phyloP scores from a whole-genome alignment of 2,113 vertebrate genomes.

The Passer montanus region DNA sequence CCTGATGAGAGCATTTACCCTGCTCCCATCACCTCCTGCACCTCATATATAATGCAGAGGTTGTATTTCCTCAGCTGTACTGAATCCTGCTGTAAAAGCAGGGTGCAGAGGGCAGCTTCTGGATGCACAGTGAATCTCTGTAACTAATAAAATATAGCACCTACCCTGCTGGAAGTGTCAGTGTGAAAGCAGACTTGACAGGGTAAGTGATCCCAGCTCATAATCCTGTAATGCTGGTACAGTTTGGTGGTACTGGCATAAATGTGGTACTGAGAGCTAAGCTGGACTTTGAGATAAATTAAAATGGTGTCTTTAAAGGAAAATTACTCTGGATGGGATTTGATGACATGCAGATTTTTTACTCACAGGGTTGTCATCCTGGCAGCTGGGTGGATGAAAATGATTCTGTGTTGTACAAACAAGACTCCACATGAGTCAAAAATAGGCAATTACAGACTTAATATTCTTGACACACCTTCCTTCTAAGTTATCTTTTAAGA shows the following conservation, averaged over 20 bases:
- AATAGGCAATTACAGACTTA: neutral
- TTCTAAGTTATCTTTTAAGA: neutral
- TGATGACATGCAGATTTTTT: neutral
- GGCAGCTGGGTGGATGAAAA: neutral
- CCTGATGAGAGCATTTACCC: neutral
- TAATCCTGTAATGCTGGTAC: conserved; percentile 28
- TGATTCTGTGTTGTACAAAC: neutral
- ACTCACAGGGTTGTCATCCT: neutral
- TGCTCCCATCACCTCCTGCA: neutral
- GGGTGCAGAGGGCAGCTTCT: conserved; percentile 26
- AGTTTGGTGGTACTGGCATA: neutral
- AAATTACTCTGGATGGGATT: neutral
- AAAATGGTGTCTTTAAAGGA: neutral
- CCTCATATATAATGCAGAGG: conserved; percentile 1
- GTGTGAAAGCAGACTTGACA: conserved; percentile 6
- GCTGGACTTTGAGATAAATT: conserved; percentile 2
- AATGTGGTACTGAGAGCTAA: neutral
- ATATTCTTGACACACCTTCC: neutral
- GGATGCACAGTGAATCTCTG: conserved; percentile 8
- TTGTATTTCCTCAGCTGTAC: conserved; percentile 48
- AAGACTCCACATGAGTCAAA: neutral
- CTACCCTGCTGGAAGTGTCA: neutral
- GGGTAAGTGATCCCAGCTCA: neutral
- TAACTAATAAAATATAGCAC: neutral
- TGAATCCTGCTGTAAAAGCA: conserved; percentile 38